Evolutionary conservation across 2,113 vertebrate genomes (phyloP).

Genomic region (Cyphomyrus discorhynchus): DNA sequence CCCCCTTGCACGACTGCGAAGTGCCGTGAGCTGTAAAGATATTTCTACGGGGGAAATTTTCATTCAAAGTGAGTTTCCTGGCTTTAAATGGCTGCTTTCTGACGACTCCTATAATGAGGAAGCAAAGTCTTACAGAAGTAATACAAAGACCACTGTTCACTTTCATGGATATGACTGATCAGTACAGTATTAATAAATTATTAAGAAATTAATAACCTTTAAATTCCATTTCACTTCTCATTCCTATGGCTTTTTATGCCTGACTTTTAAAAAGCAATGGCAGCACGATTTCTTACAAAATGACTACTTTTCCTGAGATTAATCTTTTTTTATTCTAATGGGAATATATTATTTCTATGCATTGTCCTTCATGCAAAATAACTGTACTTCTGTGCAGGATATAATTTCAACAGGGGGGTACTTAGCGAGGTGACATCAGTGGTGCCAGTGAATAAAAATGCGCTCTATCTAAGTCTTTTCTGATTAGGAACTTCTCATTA

Average conservation of each 20-base stretch:
- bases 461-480: background rate
- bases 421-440: background rate
- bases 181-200: background rate
- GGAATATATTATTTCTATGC: conserved; percentile 15
- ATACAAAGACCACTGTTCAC: background rate
- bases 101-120: background rate
- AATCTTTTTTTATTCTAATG: conserved; percentile 2
- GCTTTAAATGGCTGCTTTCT: background rate
- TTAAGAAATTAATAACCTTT: conserved; percentile 1
- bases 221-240: background rate
- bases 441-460: background rate
- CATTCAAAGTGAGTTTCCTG: background rate
- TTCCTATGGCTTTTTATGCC: background rate
- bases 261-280: background rate
- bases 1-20: background rate
- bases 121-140: background rate
- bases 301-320: background rate
- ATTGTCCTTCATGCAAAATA: conserved; percentile 17
- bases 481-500: conserved; percentile 21
- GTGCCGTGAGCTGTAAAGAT: background rate
- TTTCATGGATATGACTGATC: background rate
- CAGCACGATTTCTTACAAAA: background rate
- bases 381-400: conserved; percentile 21
- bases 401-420: conserved; percentile 5
- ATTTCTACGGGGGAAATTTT: background rate